phyloP scores from a whole-genome alignment of 2,797 vertebrate genomes.

The Orestias chungarensis region DNA sequence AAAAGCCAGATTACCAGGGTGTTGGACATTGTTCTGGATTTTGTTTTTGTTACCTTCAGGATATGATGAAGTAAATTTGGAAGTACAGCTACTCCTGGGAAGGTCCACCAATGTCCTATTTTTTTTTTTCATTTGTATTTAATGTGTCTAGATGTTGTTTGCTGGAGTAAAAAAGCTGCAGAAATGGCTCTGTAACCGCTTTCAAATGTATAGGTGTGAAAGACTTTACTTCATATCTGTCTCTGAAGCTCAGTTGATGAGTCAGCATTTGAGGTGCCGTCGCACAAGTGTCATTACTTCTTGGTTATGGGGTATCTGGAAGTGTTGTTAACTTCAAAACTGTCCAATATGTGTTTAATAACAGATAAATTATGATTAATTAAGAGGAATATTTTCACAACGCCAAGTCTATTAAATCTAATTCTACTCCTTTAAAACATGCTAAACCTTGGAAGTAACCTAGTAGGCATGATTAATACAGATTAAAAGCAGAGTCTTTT shows the following conservation, averaged over 20 bases:
- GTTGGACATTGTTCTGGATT: background rate
- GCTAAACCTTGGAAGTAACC: constrained; percentile 20
- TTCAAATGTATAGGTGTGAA: too few species aligned
- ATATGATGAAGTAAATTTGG: background rate
- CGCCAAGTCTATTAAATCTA: constrained; percentile 21
- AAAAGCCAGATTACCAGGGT: background rate
- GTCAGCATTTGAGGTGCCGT: background rate
- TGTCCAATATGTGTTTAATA: background rate
- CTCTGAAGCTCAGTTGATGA: background rate
- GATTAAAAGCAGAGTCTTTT: constrained; percentile 7
- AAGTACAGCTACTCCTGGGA: background rate
- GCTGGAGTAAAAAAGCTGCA: background rate
- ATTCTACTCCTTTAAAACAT: constrained; percentile 8
- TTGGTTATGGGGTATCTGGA: too few species aligned
- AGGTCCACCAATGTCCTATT: background rate
- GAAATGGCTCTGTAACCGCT: background rate
- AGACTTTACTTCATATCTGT: too few species aligned
- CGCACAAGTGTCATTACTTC: too few species aligned
- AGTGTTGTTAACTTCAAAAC: background rate
- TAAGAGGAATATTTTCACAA: background rate
- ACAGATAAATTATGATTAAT: background rate
- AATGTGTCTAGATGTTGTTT: background rate
- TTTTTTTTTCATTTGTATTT: too few species aligned
- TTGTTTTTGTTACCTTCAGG: background rate
- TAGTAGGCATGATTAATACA: background rate